Evolutionary conservation across 1,140 invertebrate species (phyloP), one percentile per base, ranked within the genome.

Genomic region (Pseudomyrmex dendroicus): DNA sequence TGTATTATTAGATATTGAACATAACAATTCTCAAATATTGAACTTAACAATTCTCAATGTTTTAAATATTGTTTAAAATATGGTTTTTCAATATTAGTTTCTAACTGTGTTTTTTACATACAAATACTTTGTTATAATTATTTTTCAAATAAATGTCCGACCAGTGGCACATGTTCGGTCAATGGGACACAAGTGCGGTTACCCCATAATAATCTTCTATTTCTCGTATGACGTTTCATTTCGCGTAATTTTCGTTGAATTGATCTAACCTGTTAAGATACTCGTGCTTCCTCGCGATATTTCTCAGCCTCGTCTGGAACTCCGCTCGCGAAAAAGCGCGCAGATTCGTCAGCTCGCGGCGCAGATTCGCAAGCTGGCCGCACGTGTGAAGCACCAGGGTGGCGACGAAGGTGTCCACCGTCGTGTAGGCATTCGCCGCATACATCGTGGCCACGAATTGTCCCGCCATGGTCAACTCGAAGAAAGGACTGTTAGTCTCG

Each of bases 321-420:
- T 22, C n/a, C 15, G 3, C 12, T 3, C 1, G 20, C 25, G 10
- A 59, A 1, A 0, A 3, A 9, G 10, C 8, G 3, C 1, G 20
- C 1, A 88, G 44, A 9, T 62, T 44, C 13, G 7, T 46, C 0
- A 88, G 20, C 2, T 87, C 13, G 0, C 13, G 0, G 5, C 15
- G 56, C 17, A 88, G 5, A 22, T 62, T 87, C 7, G 64, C 25
- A n/a, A 95, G 74, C 22, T 95, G 93, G 46, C 94, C 95, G n/a
- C 94, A 92, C 15, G 94, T 91, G 74, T 95, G 94, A 0, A 94
- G 92, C 22, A 95, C 90, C n/a, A 95, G 64, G 3, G 92, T 90
- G 1, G 91, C 91, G n/a, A 95, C 91, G 20, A 95, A 89, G 1
- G 91, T 93, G 56, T 95, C 95, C 54, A 95, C 92, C 15, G 89